Conservation (phyloP, 2,113 vertebrate species). For the Eublepharis macularius region DNA sequence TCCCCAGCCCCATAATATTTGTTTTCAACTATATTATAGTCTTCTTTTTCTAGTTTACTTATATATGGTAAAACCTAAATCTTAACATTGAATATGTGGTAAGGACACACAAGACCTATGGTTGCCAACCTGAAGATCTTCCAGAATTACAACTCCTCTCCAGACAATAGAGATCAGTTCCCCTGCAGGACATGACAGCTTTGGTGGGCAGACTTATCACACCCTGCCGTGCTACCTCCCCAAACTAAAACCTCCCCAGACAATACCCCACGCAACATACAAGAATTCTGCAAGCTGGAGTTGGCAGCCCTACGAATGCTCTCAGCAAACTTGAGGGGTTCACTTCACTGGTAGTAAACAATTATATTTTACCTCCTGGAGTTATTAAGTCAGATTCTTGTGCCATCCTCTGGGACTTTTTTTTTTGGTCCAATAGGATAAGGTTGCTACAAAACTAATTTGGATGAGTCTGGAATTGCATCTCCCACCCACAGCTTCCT, state of each 20-base stretch:
- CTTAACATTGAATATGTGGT: background rate
- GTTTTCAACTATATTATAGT: background rate
- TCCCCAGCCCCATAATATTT: background rate
- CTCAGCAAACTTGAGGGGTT: background rate
- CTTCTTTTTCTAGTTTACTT: background rate
- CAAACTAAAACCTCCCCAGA: too few species aligned
- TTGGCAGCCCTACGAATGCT: background rate
- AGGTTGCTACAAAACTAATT: background rate
- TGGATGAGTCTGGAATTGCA: background rate
- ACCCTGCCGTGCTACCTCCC: too few species aligned
- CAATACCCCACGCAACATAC: too few species aligned
- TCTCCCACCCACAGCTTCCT: background rate
- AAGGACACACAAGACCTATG: background rate
- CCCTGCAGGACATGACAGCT: too few species aligned
- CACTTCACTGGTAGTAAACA: background rate
- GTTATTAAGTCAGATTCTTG: background rate
- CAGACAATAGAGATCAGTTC: too few species aligned
- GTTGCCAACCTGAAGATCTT: too few species aligned
- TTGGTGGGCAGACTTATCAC: too few species aligned
- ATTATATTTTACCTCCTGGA: background rate
- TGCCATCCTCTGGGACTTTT: background rate
- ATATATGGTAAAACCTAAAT: background rate
- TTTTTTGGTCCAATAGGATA: background rate
- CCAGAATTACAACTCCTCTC: too few species aligned
- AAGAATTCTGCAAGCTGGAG: too few species aligned